Base-by-base conservation (phyloP, 2,797 vertebrate species). In the Eidolon dupreanum region DNA sequence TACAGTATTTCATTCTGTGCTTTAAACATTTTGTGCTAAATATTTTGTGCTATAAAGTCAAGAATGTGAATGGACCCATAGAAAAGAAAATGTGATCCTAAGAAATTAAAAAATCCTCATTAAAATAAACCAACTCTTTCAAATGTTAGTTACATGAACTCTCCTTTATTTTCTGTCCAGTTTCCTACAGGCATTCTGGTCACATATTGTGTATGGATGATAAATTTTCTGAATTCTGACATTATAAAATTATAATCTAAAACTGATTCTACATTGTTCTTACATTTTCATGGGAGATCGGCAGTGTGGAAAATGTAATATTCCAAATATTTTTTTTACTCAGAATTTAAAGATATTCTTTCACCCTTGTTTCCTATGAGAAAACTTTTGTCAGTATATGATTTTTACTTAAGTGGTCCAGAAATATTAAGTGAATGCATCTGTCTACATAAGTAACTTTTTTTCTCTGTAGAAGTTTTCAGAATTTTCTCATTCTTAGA, bases 241-340 rank as follows among this genome's bases (percentile, higher is more conserved):
- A 15, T 81, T 63, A 59, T 41, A 71, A 82, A 86, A 43, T 36
- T 53, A 53, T 15, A 78, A 24, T 53, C 19, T 91, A 74, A 73
- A 82, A 71, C 6, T n/a, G 11, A 71, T 70, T 65, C 1, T 53
- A 24, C 41, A 70, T 71, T 38, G 13, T 74, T 75, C 57, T 96
- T 46, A 75, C 8, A 93, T 65, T 88, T 95, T 94, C 28, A n/a
- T 94, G 22, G 33, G 66, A 74, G 26, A 83, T 83, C 68, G 17
- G 13, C 33, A 74, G 13, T 2, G 17, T 65, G 41, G 13, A 77
- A 4, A 88, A 38, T 68, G 8, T 77, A 46, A 38, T 53, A 88
- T 77, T 89, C 8, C 31, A 85, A 24, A 66, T 33, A 33, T 33
- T 33, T 71, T 82, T 61, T 10, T 53, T 53, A 87, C 1, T 7